phyloP scores from a whole-genome alignment of 2,113 vertebrate genomes.

The Otus sunia region DNA sequence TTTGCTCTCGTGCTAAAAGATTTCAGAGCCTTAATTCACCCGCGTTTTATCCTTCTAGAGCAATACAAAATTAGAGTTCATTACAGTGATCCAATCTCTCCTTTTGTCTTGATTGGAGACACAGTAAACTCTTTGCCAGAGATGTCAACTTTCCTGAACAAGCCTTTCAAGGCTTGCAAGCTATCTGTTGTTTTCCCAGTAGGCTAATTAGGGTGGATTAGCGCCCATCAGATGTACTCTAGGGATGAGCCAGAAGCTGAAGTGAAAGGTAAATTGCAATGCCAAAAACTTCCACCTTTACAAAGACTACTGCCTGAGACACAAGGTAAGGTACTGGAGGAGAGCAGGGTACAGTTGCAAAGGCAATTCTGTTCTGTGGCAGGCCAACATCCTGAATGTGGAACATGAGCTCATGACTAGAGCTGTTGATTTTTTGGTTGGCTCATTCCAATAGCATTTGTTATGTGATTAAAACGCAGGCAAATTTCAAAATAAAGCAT shows the following conservation, averaged over 20 bases:
- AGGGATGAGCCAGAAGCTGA: conserved; percentile 16
- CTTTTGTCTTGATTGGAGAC: conserved; percentile 44
- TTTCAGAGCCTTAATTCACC: conserved; percentile 64
- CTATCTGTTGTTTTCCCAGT: conserved; percentile 42
- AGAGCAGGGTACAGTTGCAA: background rate
- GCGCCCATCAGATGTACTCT: background rate
- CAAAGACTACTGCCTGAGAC: background rate
- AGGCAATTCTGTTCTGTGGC: background rate
- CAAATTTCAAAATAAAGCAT: background rate
- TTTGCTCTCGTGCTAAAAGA: conserved; percentile 67
- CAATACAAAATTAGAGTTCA: conserved; percentile 57
- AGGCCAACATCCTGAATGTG: background rate
- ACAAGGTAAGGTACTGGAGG: background rate
- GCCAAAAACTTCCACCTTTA: background rate
- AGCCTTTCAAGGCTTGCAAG: conserved; percentile 28
- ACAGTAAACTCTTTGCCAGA: conserved; percentile 45
- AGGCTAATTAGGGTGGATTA: conserved; percentile 45
- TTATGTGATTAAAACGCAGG: background rate
- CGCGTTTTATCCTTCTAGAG: conserved; percentile 52
- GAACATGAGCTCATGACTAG: background rate
- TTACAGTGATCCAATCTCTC: conserved; percentile 42
- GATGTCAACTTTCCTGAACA: conserved; percentile 25
- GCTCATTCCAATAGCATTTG: background rate
- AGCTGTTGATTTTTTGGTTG: background rate
- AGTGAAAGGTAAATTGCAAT: background rate